phyloP scores from a whole-genome alignment of 2,797 vertebrate species.

The Lepilemur septentrionalis region DNA sequence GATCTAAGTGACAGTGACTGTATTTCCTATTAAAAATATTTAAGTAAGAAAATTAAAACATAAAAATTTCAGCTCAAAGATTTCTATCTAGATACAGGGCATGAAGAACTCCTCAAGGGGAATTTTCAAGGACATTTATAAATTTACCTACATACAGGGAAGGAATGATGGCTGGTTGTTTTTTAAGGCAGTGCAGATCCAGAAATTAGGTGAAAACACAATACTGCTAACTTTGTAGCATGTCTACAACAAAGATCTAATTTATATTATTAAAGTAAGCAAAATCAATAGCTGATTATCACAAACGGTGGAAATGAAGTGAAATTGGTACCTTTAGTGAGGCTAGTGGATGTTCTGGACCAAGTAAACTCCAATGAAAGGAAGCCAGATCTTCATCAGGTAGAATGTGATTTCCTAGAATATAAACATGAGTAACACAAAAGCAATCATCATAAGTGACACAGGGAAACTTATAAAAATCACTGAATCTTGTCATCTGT shows the following conservation, averaged over 20 bases:
- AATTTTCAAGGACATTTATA: not conserved
- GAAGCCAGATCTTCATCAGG: slow-evolving; percentile 99
- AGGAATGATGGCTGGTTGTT: not conserved
- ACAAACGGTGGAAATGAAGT: slow-evolving; percentile 52
- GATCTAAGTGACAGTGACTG: not conserved
- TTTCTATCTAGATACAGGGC: not conserved
- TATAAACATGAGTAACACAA: slow-evolving; percentile 74
- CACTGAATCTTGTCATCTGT: not conserved
- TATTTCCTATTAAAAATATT: not conserved
- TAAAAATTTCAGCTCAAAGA: slow-evolving; percentile 2
- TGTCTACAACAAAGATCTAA: not conserved
- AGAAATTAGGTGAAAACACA: not conserved
- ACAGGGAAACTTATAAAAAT: not conserved
- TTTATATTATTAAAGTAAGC: not conserved
- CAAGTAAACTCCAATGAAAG: slow-evolving; percentile 98
- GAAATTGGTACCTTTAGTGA: slow-evolving; percentile 92
- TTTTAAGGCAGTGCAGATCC: not conserved
- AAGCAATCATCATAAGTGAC: slow-evolving; percentile 25
- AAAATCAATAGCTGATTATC: slow-evolving; percentile 46
- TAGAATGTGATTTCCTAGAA: slow-evolving; percentile 97
- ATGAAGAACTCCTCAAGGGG: not conserved
- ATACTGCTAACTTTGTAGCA: not conserved
- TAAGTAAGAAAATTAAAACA: not conserved
- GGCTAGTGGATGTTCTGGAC: slow-evolving; percentile 96
- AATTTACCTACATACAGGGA: not conserved